These are phyloP conservation scores for Paracentrotus lividus DNA, from an alignment of 53 echinoderm and acorn worm genomes.

Conservation along the genomic window DNA sequence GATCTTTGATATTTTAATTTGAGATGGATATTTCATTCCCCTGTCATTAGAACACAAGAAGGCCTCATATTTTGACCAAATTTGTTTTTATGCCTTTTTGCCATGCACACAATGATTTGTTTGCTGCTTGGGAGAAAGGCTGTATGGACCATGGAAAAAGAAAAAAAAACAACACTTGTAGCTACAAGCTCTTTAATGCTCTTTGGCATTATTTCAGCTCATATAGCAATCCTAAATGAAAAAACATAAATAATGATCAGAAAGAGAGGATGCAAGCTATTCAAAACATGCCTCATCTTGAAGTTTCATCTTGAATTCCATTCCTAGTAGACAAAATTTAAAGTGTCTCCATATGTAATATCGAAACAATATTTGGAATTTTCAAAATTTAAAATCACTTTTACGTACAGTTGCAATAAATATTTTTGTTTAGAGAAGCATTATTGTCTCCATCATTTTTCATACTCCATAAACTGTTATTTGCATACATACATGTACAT, in stretches of 20 bases:
- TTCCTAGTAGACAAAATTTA: not conserved
- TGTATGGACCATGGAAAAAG: not conserved
- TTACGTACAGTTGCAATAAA: not conserved
- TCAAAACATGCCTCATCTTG: not conserved
- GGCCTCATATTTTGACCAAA: too few species aligned
- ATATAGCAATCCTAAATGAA: not conserved
- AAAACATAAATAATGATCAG: not conserved
- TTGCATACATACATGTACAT: too few species aligned
- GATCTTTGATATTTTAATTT: too few species aligned
- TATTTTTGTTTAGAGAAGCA: not conserved
- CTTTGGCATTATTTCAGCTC: not conserved
- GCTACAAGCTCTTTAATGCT: not conserved
- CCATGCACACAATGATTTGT: too few species aligned
- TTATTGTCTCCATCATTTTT: too few species aligned
- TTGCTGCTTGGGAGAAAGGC: slow-evolving; percentile 36
- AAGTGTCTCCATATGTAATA: not conserved
- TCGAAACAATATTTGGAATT: not conserved
- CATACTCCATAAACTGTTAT: too few species aligned
- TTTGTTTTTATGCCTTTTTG: too few species aligned
- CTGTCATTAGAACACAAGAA: too few species aligned
- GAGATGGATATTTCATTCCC: too few species aligned
- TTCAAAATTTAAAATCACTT: not conserved
- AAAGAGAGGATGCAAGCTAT: not conserved
- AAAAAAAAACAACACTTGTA: not conserved
- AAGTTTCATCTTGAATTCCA: not conserved